Percentiles rank a stretch among this genome's conserved stretches.
Conservation (phyloP, 2,797 vertebrate genomes). For the Lepidocolaptes lacrymiger region DNA sequence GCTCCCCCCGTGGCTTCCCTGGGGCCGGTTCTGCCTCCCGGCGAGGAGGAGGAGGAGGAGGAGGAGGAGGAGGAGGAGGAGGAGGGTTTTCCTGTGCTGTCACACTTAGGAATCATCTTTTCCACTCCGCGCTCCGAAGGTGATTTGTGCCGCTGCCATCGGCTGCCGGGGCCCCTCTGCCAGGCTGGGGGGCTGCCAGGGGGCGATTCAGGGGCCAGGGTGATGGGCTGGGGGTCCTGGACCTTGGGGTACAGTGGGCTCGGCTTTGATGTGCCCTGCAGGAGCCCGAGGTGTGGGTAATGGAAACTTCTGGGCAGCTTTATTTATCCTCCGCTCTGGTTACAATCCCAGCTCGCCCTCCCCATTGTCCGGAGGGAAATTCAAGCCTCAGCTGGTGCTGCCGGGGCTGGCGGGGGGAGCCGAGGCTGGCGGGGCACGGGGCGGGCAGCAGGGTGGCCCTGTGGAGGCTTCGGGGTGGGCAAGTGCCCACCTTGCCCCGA, state of each 20-base stretch:
- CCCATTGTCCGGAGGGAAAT: slow-evolving; percentile 55
- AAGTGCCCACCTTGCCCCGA: background rate
- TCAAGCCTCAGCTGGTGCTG: slow-evolving; percentile 34
- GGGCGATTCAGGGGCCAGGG: background rate
- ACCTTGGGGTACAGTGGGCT: background rate
- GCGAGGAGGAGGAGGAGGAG: background rate
- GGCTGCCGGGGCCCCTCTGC: background rate
- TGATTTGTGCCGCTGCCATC: background rate
- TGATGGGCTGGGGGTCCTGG: background rate
- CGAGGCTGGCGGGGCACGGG: accelerated
- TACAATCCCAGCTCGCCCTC: slow-evolving; percentile 34
- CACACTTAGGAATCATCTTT: slow-evolving; percentile 7
- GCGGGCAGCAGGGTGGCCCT: background rate
- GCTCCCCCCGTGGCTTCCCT: background rate
- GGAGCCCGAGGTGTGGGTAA: background rate
- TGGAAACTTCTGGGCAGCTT: slow-evolving; percentile 66
- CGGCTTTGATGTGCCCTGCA: background rate
- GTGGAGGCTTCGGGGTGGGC: accelerated
- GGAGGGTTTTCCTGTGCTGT: background rate
- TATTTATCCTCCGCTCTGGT: slow-evolving; percentile 49
- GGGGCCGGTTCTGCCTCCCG: background rate
- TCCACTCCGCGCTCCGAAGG: background rate
- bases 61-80: background rate
- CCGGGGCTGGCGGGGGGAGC: background rate
- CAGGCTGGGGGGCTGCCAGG: background rate